Base-by-base conservation (phyloP, 2,113 vertebrate genomes). In the Choloepus hoffmanni region DNA sequence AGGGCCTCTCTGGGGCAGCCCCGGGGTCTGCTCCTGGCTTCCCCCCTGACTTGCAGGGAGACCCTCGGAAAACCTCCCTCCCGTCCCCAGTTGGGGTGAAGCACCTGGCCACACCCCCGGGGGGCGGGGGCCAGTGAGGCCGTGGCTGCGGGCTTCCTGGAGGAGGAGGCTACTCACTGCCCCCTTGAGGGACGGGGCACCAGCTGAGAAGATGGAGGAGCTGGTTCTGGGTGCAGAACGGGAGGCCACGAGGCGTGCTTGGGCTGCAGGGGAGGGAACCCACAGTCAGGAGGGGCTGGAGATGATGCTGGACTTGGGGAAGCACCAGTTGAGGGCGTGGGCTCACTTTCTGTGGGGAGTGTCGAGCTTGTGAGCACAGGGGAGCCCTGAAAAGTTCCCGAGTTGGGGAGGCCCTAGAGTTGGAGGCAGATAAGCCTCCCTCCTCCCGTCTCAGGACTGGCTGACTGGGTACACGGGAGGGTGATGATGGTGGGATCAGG, bases 311-410 rank as follows among this genome's bases (percentile, higher is more conserved):
- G 21, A 7, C 5, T 0, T 33, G 8, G 23, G 36, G 16, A 63
- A 19, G 16, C 6, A 1, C 21, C 62, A 12, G 62, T 2, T n/a
- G 13, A 2, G 13, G 53, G 36, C 9, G 9, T 50, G 13, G 24
- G 0, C 36, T 48, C 33, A 33, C 5, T 7, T 30, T 8, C 30
- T 13, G 3, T 30, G 28, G 3, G n/a, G 14, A 28, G 13, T 21
- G 1, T n/a, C 45, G 60, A 7, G n/a, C 45, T 33, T 5, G 0
- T 13, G 79, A 30, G 55, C 58, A 68, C 0, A 12, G 36, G 76
- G 65, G 43, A 84, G 62, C 55, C 9, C 3, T 2, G 53, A 15
- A 24, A 55, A 26, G 33, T 9, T 55, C 65, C 60, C 14, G 50
- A 74, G 43, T n/a, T 7, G 4, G 5, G 40, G 23, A 73, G 72